Base-by-base conservation (phyloP, 2,113 vertebrate genomes). In the Chinchilla lanigera region DNA sequence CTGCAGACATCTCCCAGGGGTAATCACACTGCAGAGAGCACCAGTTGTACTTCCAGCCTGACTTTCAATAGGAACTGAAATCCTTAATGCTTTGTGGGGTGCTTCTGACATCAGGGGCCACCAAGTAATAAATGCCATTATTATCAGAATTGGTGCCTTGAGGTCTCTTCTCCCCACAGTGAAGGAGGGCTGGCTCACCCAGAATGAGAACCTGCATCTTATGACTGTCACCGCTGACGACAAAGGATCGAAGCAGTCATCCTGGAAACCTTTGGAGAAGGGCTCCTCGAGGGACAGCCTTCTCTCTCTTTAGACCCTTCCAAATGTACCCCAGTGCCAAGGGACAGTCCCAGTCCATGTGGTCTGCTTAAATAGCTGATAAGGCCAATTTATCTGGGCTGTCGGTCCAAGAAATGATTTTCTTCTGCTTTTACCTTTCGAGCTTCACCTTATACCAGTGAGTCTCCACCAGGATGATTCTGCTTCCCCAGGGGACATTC, bases 51-150 rank as follows among this genome's bases (percentile, higher is more conserved):
- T 96, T 93, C 82, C 88, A 97, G 96, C 73, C 88, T 71, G 93
- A 81, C 90, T 96, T 96, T 93, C 91, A 95, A 90, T 60, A 93
- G 54, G 71, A 95, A 86, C 90, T 61, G 75, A 97, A 96, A 91
- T 95, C 71, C 41, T 89, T 67, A 94, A 86, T 84, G 94, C 50
- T 90, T 90, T 28, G 41, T 0, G 0, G 73, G 80, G 56, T 77
- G 81, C 81, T 94, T 65, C 14, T 91, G 93, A 95, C 94, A 91
- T 47, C 58, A 35, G 93, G 81, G 63, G 63, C 54, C 84, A 65
- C 26, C 7, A 4, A 22, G 69, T 20, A 77, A 93, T 75, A 95
- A 95, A 92, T 22, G 47, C 41, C 52, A 4, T 75, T 80, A 58
- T 93, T 58, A 96, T 88, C 50, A 85, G 88, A 77, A 94, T 52